Base-by-base conservation (phyloP, 2,797 vertebrate species). In the Gephyroberyx darwinii region DNA sequence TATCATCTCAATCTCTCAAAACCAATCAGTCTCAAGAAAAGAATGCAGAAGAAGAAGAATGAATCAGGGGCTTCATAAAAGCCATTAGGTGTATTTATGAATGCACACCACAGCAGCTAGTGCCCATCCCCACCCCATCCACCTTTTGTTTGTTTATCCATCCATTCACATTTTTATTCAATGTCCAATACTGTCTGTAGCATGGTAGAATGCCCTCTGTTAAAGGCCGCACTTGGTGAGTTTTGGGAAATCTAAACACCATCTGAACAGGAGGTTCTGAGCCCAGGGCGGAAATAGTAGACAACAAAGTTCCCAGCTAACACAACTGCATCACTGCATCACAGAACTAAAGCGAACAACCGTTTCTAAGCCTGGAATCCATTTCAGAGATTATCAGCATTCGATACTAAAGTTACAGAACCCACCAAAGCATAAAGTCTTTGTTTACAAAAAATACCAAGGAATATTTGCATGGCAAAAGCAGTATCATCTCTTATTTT, bases 1-100 rank as follows among this genome's bases (percentile, higher is more conserved):
- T 93, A 93, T 93, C 90, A 78, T 92, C 87, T 89, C 90, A 92
- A 92, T 93, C 91, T 92, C 88, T 93, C 91, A 88, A 88, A 93
- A 90, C 85, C 86, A 89, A 91, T 92, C 87, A 88, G 82, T 91
- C 85, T 88, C 84, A 65, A 81, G 81, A 81, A 86, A 89, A 79
- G 66, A 82, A 75, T 60, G 67, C 62, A 81, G 76, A 65, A 47
- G 80, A 74, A 77, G 69, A 71, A 62, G 75, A 78, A 90, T 84
- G 78, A 84, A 88, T 87, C 76, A 77, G 76, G 58, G 77, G 72
- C 88, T 89, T 90, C 86, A 87, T 87, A 87, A 91, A 89, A 84
- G 65, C 83, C 84, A 90, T 91, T 92, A 91, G 84, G 75, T 88
- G 81, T 90, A 82, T 90, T 89, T 84, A 80, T 84, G 78, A 89